Evolutionary conservation across 2,113 vertebrate species (phyloP).

Genomic region (Apistogramma diplotaenia): DNA sequence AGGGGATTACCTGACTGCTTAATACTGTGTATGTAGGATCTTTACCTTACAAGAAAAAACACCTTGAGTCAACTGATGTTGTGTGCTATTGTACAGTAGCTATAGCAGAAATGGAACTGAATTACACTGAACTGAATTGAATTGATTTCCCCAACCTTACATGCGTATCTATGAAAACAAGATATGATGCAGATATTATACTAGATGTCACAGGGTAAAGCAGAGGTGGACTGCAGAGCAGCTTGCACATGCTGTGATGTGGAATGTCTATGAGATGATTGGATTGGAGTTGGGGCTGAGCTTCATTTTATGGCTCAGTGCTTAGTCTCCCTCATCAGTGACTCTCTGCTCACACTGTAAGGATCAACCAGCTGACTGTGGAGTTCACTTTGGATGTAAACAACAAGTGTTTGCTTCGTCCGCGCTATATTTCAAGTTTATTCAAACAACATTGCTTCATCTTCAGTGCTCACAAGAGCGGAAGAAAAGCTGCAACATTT

Average conservation of each 20-base stretch:
- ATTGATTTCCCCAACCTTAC: not conserved
- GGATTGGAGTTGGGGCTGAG: not conserved
- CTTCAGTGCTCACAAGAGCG: not conserved
- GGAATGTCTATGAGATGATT: not conserved
- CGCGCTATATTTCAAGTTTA: not conserved
- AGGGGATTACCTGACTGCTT: too few relatives aligned
- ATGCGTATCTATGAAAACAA: accelerated
- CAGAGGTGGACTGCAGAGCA: not conserved
- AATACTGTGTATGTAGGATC: too few relatives aligned
- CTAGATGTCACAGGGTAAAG: not conserved
- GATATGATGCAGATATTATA: not conserved
- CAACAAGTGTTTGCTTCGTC: not conserved
- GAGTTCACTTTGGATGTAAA: not conserved
- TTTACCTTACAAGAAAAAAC: not conserved
- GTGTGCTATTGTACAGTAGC: not conserved
- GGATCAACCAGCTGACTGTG: not conserved
- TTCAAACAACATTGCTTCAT: not conserved
- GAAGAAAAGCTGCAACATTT: accelerated
- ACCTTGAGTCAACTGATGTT: not conserved
- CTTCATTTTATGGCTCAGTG: not conserved
- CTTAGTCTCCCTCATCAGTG: not conserved
- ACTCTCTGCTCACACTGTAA: not conserved
- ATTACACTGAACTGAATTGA: accelerated
- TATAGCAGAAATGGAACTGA: not conserved
- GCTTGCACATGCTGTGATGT: not conserved